Conservation (phyloP, 2,888 invertebrate species). For the Boloria euphrosyne region DNA sequence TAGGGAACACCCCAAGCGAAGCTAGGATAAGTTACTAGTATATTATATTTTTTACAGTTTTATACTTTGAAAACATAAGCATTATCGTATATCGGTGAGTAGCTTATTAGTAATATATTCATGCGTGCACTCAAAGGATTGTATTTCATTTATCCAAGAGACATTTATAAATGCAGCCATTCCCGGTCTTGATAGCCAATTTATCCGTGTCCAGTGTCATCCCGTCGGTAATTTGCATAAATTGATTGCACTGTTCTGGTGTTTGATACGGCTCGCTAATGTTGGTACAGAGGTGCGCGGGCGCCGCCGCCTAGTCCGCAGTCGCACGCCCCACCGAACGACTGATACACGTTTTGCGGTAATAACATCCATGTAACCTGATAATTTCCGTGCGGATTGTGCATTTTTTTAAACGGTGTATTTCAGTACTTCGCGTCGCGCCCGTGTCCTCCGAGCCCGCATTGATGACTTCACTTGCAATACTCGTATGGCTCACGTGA, state of each 20-base stretch:
- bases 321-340: slow-evolving; percentile 77
- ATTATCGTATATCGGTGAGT: neutral
- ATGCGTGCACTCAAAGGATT: slow-evolving; percentile 21
- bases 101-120: slow-evolving; percentile 12
- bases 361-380: slow-evolving; percentile 73
- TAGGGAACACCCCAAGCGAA: no score
- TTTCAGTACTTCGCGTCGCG: slow-evolving; percentile 21
- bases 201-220: slow-evolving; percentile 56
- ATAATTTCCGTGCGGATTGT: slow-evolving; percentile 50
- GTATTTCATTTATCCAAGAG: slow-evolving; percentile 27
- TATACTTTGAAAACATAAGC: neutral
- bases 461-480: slow-evolving; percentile 22
- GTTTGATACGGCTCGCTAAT: slow-evolving; percentile 41
- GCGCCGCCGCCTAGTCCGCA: slow-evolving; percentile 56
- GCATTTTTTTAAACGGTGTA: slow-evolving; percentile 30
- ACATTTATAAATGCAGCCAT: slow-evolving; percentile 29
- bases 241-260: slow-evolving; percentile 68
- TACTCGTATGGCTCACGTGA: slow-evolving; percentile 31
- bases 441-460: slow-evolving; percentile 5
- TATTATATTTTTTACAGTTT: neutral
- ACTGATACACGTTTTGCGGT: slow-evolving; percentile 75
- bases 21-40: no score
- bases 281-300: slow-evolving; percentile 53
- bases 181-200: slow-evolving; percentile 46
- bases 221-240: slow-evolving; percentile 78